Conservation (phyloP, 2,797 vertebrate species). For the Amblyraja radiata region DNA sequence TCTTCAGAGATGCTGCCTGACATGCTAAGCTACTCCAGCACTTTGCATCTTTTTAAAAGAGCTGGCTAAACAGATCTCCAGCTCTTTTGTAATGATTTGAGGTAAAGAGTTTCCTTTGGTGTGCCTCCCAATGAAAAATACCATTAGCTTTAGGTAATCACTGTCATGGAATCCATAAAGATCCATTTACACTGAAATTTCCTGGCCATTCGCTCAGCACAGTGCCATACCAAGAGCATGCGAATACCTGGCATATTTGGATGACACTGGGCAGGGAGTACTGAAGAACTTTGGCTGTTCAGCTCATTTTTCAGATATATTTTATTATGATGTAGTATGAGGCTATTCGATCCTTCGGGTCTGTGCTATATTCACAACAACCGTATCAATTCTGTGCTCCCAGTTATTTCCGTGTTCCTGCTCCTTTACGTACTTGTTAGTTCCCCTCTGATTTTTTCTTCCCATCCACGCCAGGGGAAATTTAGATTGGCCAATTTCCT, state of each 20-base stretch:
- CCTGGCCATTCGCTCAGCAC: background rate
- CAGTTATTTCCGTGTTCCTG: no score
- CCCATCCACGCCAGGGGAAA: background rate
- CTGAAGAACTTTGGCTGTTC: background rate
- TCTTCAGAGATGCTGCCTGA: no score
- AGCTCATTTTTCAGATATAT: background rate
- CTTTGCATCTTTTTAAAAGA: no score
- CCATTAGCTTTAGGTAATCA: background rate
- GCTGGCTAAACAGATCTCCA: background rate
- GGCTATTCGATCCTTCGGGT: no score
- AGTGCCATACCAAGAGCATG: background rate
- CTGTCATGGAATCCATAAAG: background rate
- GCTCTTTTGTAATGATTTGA: no score
- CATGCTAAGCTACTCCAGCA: no score
- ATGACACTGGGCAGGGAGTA: background rate
- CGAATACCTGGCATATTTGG: background rate
- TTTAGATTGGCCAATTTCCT: background rate
- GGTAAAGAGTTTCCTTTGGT: background rate
- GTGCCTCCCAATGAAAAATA: no score
- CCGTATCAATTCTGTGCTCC: no score
- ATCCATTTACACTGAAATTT: background rate
- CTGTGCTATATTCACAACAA: no score
- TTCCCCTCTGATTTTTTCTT: background rate
- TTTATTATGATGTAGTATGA: background rate
- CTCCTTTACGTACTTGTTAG: no score